Conservation (phyloP, 1,140 invertebrate genomes). For the Spodoptera frugiperda region DNA sequence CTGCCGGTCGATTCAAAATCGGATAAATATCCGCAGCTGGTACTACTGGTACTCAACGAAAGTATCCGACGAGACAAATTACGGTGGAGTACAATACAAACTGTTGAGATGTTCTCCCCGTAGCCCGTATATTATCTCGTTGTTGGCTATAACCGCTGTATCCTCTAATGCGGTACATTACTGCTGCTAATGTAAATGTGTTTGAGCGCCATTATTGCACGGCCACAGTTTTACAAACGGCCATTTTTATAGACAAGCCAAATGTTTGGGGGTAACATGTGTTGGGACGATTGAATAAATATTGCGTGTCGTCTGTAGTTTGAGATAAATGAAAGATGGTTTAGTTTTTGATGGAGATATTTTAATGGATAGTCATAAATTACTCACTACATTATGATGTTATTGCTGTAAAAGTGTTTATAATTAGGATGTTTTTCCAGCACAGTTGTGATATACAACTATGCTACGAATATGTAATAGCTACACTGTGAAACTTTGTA, state of each 20-base stretch:
- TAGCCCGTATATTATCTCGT: conserved; percentile 71
- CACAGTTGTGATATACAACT: too few species aligned
- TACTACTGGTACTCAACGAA: background rate
- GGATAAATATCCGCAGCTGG: conserved; percentile 1
- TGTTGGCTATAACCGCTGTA: conserved; percentile 65
- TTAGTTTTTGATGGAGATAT: too few species aligned
- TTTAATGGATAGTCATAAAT: too few species aligned
- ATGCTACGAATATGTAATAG: too few species aligned
- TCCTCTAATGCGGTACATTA: conserved; percentile 76
- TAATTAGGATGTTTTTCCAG: too few species aligned
- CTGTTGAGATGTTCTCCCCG: conserved; percentile 48
- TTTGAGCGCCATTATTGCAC: conserved; percentile 68
- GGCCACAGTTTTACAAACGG: conserved; percentile 57
- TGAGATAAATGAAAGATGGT: background rate
- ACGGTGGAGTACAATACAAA: conserved; percentile 24
- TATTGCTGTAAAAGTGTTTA: too few species aligned
- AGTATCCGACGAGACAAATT: conserved; percentile 21
- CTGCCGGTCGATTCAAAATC: conserved; percentile 13
- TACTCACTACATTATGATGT: too few species aligned
- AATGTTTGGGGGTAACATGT: conserved; percentile 1
- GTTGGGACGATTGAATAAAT: background rate
- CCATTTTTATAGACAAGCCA: conserved; percentile 44
- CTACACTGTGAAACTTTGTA: too few species aligned
- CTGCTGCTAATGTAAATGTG: conserved; percentile 75
- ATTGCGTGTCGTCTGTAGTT: background rate